Evolutionary conservation across 1,140 invertebrate species (phyloP).

Genomic region (Diorhabda sublineata): DNA sequence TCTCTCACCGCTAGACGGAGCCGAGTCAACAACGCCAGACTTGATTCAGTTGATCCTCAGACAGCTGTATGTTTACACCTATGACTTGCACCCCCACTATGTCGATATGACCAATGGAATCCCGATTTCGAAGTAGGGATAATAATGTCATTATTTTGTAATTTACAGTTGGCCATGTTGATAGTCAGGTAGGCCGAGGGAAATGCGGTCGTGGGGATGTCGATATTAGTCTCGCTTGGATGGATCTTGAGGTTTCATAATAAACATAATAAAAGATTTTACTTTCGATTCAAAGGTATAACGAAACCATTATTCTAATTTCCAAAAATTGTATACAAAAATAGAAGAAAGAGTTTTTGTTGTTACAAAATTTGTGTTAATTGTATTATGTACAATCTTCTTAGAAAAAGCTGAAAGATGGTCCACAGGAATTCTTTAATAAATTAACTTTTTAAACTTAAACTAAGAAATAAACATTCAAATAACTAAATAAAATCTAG

Average conservation of each 20-base stretch:
- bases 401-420: too few species aligned
- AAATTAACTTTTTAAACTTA: too few species aligned
- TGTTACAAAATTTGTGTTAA: too few species aligned
- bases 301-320: too few species aligned
- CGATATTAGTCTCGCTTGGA: constrained; percentile 1
- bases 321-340: too few species aligned
- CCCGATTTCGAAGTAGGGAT: constrained; percentile 35
- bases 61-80: constrained; percentile 36
- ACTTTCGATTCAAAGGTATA: too few species aligned
- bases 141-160: constrained; percentile 49
- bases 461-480: too few species aligned
- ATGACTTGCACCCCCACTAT: constrained; percentile 30
- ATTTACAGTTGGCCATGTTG: constrained; percentile 43
- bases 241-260: neutral
- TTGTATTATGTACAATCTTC: too few species aligned
- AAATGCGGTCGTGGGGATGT: constrained; percentile 16
- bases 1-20: constrained; percentile 7
- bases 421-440: too few species aligned
- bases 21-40: constrained; percentile 22
- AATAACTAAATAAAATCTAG: too few species aligned
- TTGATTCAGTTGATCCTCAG: constrained; percentile 31
- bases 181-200: constrained; percentile 32
- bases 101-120: constrained; percentile 31
- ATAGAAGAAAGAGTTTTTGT: too few species aligned
- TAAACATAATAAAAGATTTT: too few species aligned